A percentile compares a stretch with the other conserved stretches of the same genome.
These are phyloP conservation scores for Chaenogobius annularis DNA, from an alignment of 2,113 vertebrate species.

Conservation along the genomic window DNA sequence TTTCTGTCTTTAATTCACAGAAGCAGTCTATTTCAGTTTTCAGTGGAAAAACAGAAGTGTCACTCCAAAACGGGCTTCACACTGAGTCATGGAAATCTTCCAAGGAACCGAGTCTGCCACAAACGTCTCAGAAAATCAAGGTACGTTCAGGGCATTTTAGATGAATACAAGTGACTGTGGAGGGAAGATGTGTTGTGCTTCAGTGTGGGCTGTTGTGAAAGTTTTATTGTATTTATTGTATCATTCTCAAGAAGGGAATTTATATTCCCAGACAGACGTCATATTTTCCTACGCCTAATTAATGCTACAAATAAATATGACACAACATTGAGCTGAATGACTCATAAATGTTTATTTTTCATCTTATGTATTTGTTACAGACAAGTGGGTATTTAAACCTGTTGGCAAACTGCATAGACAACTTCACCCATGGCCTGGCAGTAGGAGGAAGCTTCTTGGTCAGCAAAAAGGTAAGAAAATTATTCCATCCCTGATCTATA, in stretches of 20 bases:
- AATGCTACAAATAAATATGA: no score
- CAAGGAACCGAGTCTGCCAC: constrained; percentile 60
- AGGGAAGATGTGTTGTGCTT: not conserved
- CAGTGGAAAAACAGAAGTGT: constrained; percentile 40
- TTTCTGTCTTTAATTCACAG: constrained; percentile 27
- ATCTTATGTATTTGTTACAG: constrained; percentile 62
- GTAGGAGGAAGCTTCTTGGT: constrained; percentile 96
- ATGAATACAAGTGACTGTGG: constrained; percentile 13
- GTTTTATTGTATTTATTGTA: not conserved
- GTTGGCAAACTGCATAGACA: constrained; percentile 96
- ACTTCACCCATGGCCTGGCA: constrained; percentile 96
- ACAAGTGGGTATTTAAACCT: constrained; percentile 96
- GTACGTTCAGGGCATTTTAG: constrained; percentile 48
- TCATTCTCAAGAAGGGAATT: not conserved
- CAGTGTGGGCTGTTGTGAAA: constrained; percentile 16
- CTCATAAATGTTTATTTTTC: not conserved
- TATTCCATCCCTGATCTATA: not conserved
- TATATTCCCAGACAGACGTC: not conserved
- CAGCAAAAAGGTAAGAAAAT: constrained; percentile 90
- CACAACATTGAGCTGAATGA: no score
- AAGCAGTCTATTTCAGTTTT: constrained; percentile 47
- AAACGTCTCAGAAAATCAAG: constrained; percentile 74
- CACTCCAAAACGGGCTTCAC: constrained; percentile 62
- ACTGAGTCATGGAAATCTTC: constrained; percentile 64
- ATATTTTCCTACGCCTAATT: no score